These are phyloP conservation scores for Hyperoplus immaculatus DNA, from an alignment of 2,797 vertebrate species.

Conservation along the genomic window DNA sequence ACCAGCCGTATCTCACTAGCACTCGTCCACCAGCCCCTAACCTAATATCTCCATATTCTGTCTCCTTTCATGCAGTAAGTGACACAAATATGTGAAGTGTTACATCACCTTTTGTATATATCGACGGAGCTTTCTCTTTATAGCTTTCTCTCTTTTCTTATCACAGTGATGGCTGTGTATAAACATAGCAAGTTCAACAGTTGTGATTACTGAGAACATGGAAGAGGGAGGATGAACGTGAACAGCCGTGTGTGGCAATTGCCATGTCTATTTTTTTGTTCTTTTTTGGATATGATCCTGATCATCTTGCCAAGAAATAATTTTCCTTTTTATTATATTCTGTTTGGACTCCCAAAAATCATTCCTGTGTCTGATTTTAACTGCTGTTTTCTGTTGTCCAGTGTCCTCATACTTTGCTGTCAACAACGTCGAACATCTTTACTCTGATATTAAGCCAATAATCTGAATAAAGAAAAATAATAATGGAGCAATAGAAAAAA, in stretches of 20 bases:
- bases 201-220: slow-evolving; percentile 2
- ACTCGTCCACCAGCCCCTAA: slow-evolving; percentile 48
- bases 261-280: slow-evolving; percentile 5
- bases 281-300: slow-evolving; percentile 12
- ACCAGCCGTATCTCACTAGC: slow-evolving; percentile 62
- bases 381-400: neutral
- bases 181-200: slow-evolving; percentile 24
- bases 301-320: slow-evolving; percentile 11
- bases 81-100: slow-evolving; percentile 72
- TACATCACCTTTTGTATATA: slow-evolving; percentile 62
- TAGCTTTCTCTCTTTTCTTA: slow-evolving; percentile 35
- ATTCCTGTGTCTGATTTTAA: neutral
- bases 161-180: slow-evolving; percentile 30
- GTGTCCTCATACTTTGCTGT: neutral
- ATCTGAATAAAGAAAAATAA: too few species aligned
- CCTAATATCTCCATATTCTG: slow-evolving; percentile 71
- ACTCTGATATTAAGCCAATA: too few species aligned
- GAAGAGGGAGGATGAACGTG: slow-evolving; percentile 17
- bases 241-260: slow-evolving; percentile 21
- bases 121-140: slow-evolving; percentile 30
- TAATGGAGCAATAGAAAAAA: too few species aligned
- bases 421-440: neutral
- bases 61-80: slow-evolving; percentile 69
- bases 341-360: slow-evolving; percentile 1
- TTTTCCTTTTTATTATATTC: neutral